Percentiles rank a stretch among this genome's conserved stretches.
These are phyloP conservation scores for Ispidina picta DNA, from an alignment of 2,797 vertebrate species.

Conservation along the genomic window DNA sequence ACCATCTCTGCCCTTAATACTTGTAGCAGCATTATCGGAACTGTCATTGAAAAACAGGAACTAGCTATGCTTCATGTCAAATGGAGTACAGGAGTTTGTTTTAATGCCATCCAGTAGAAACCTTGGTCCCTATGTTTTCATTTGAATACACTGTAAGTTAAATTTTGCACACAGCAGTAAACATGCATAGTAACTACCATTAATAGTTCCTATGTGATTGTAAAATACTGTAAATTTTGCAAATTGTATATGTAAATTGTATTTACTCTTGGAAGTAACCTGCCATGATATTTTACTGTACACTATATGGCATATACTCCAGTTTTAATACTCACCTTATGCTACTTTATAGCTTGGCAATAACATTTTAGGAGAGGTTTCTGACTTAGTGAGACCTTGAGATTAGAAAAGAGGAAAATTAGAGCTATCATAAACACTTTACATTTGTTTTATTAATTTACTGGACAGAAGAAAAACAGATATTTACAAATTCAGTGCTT, in stretches of 20 bases:
- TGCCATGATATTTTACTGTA: not conserved
- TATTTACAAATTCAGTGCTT: not conserved
- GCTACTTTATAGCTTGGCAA: not conserved
- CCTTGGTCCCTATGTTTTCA: not conserved
- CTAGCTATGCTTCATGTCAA: not conserved
- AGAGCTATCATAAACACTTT: not conserved
- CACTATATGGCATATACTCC: not conserved
- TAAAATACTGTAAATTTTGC: not conserved
- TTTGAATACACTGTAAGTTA: not conserved
- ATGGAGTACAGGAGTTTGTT: not conserved
- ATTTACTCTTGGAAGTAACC: not conserved
- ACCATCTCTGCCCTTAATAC: not conserved
- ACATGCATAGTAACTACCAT: not conserved
- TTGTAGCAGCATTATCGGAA: not conserved
- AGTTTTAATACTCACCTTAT: not conserved
- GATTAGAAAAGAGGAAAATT: not conserved
- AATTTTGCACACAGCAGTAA: not conserved
- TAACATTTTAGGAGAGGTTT: not conserved
- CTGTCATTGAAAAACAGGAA: not conserved
- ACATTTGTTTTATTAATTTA: not conserved
- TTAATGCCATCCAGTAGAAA: not conserved
- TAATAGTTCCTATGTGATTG: not conserved
- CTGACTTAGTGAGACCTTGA: not conserved
- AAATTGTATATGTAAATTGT: not conserved
- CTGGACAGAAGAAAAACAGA: not conserved